Percentiles rank a stretch among this genome's conserved stretches.
Evolutionary conservation across 2,888 invertebrate species (phyloP).

Genomic region (Oscheius sp.): DNA sequence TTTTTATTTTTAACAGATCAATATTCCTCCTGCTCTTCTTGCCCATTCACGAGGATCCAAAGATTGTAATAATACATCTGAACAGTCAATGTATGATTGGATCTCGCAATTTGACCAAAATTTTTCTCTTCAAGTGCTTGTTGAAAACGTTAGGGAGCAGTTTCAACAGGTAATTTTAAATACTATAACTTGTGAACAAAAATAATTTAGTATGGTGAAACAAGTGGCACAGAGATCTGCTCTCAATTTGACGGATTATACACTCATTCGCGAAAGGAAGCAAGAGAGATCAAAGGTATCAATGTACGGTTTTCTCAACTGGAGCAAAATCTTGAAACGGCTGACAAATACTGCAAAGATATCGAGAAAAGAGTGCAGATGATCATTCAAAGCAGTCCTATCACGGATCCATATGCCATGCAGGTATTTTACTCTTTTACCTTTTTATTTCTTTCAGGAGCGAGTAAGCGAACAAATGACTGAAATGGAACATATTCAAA

Average conservation of each 20-base stretch:
- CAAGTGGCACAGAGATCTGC: conserved; percentile 31
- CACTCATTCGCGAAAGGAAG: conserved; percentile 52
- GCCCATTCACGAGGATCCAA: conserved; percentile 30
- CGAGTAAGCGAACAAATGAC: conserved; percentile 36
- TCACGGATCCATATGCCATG: conserved; percentile 10
- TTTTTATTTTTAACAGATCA: conserved; percentile 23
- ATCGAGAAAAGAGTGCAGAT: conserved; percentile 27
- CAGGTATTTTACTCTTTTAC: not conserved
- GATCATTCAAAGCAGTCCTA: conserved; percentile 23
- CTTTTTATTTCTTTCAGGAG: conserved; percentile 24
- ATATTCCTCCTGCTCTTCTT: conserved; percentile 34
- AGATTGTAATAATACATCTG: conserved; percentile 13
- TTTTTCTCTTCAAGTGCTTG: conserved; percentile 43
- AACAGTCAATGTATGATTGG: conserved; percentile 63
- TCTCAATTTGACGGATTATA: conserved; percentile 38
- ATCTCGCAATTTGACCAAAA: conserved; percentile 56
- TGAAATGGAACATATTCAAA: conserved; percentile 34
- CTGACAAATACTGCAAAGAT: conserved; percentile 34
- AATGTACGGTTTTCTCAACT: conserved; percentile 61
- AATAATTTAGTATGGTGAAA: conserved; percentile 37
- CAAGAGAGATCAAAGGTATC: conserved; percentile 62
- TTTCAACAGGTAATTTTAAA: conserved; percentile 31
- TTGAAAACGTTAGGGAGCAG: conserved; percentile 44
- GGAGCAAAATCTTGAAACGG: conserved; percentile 45
- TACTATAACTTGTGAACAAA: not conserved